Conservation (phyloP, 2,113 vertebrate species). For the Alligator mississippiensis region DNA sequence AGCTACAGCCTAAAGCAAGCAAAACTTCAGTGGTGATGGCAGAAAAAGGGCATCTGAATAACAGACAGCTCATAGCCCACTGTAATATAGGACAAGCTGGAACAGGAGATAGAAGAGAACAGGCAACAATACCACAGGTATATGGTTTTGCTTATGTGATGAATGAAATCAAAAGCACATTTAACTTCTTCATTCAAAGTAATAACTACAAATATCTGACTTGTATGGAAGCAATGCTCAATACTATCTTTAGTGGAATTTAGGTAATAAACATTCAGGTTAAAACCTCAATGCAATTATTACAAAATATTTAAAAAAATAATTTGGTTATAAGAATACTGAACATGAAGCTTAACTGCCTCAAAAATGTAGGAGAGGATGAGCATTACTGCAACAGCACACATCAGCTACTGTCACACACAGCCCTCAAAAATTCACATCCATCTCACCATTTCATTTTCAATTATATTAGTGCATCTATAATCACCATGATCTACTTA, state of each 20-base stretch:
- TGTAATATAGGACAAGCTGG: neutral
- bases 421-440: neutral
- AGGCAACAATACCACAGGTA: neutral
- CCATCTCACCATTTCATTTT: neutral
- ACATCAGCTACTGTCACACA: neutral
- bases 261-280: neutral
- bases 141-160: neutral
- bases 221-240: neutral
- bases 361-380: neutral
- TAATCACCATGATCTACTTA: neutral
- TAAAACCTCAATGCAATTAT: neutral
- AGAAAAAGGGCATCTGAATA: neutral
- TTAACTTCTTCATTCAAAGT: neutral
- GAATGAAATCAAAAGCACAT: neutral
- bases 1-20: neutral
- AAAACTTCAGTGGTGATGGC: neutral
- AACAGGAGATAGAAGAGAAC: neutral
- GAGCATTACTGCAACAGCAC: neutral
- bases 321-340: neutral
- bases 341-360: neutral
- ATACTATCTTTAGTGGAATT: neutral
- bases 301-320: neutral
- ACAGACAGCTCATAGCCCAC: neutral
- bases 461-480: neutral
- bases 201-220: neutral